Conservation (phyloP, 2,888 invertebrate genomes). For the Leucophenga montana region DNA sequence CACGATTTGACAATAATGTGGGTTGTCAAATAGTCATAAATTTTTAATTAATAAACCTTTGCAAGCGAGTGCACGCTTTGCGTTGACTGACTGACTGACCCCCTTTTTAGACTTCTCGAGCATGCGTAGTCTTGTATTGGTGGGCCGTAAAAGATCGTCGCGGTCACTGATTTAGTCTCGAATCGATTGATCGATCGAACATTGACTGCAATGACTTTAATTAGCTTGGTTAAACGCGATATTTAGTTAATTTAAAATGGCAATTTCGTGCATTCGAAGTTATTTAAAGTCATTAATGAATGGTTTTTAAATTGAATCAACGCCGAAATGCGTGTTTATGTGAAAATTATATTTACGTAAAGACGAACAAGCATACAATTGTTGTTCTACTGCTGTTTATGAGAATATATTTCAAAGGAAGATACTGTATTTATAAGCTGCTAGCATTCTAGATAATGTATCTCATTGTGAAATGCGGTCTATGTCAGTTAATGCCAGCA, state of each 20-base stretch:
- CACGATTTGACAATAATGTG: conserved; percentile 66
- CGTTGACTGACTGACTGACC: conserved; percentile 17
- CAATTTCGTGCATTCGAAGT: conserved; percentile 48
- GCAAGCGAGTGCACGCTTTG: conserved; percentile 35
- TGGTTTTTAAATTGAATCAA: conserved; percentile 61
- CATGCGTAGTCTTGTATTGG: too few species aligned
- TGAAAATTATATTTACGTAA: too few species aligned
- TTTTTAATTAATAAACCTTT: conserved; percentile 56
- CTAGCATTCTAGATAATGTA: too few species aligned
- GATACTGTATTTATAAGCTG: too few species aligned
- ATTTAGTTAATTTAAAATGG: conserved; percentile 22
- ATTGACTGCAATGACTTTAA: conserved; percentile 47
- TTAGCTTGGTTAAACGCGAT: conserved; percentile 60
- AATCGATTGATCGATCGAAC: neutral
- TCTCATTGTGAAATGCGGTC: too few species aligned
- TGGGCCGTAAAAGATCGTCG: conserved; percentile 1
- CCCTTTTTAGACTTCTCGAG: neutral
- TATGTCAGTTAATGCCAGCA: too few species aligned
- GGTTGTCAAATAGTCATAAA: conserved; percentile 66
- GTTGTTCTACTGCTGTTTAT: too few species aligned
- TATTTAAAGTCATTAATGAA: conserved; percentile 45
- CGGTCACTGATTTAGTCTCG: conserved; percentile 1
- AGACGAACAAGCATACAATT: too few species aligned
- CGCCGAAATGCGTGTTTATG: neutral
- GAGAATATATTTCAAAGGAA: too few species aligned